A percentile compares a stretch with the other conserved stretches of the same genome.
Evolutionary conservation across 2,113 vertebrate genomes (phyloP).

Genomic region (Zosterops pallidus): DNA sequence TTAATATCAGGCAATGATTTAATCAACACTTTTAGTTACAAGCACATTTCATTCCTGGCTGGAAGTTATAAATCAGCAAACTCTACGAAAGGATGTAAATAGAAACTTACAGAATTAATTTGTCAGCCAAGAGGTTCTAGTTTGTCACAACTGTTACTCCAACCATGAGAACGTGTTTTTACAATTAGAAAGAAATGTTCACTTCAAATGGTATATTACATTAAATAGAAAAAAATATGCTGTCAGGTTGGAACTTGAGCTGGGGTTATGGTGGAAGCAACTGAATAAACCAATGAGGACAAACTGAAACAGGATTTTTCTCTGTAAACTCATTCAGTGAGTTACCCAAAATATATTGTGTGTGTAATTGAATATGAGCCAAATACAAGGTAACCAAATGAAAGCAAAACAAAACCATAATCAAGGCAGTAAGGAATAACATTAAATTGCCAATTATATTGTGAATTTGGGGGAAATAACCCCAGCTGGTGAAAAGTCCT

Average conservation of each 20-base stretch:
- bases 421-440: not conserved
- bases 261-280: not conserved
- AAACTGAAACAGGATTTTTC: not conserved
- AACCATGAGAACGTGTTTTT: not conserved
- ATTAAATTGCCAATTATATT: not conserved
- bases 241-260: not conserved
- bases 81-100: not conserved
- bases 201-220: not conserved
- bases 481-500: not conserved
- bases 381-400: not conserved
- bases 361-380: not conserved
- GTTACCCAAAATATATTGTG: not conserved
- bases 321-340: not conserved
- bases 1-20: conserved; percentile 22
- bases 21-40: conserved; percentile 6
- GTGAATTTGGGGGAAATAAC: not conserved
- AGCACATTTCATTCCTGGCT: conserved; percentile 28
- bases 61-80: conserved; percentile 38
- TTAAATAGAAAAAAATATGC: conserved; percentile 13
- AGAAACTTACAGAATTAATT: conserved; percentile 41
- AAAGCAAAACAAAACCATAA: not conserved
- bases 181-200: conserved; percentile 22
- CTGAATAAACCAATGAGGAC: not conserved
- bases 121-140: conserved; percentile 34
- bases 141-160: conserved; percentile 26